These are phyloP conservation scores for Ictalurus furcatus DNA, from an alignment of 2,113 vertebrate species.

Conservation along the genomic window DNA sequence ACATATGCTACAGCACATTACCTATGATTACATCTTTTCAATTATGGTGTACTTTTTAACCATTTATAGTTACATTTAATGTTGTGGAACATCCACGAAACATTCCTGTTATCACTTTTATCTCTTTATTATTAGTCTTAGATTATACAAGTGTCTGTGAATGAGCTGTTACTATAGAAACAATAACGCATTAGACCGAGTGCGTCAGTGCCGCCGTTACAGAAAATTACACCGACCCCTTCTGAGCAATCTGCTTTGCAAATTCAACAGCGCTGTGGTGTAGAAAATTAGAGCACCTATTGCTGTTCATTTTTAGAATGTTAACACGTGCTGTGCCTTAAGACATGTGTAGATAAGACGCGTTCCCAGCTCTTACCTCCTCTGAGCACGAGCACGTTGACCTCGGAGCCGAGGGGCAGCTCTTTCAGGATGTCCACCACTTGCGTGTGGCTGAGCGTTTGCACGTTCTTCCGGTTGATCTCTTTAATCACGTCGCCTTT, in stretches of 20 bases:
- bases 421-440: conserved; percentile 99
- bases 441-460: conserved; percentile 89
- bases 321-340: neutral
- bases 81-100: neutral
- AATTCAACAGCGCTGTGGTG: neutral
- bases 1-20: neutral
- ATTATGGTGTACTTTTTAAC: neutral
- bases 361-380: conserved; percentile 79
- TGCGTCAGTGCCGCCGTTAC: neutral
- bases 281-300: neutral
- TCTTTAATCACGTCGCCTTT: conserved; percentile 97
- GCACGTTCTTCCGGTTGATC: conserved; percentile 93
- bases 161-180: neutral
- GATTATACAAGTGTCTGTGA: neutral
- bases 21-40: neutral
- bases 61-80: neutral
- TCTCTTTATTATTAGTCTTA: neutral
- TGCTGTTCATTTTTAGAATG: neutral
- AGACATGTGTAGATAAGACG: neutral
- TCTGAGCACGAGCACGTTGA: conserved; percentile 88
- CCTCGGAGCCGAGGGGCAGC: conserved; percentile 89
- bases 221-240: neutral
- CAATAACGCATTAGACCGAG: neutral
- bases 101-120: neutral
- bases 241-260: neutral